phyloP scores from a whole-genome alignment of 2,888 invertebrate species.

The Xanthorhoe spadicearia region DNA sequence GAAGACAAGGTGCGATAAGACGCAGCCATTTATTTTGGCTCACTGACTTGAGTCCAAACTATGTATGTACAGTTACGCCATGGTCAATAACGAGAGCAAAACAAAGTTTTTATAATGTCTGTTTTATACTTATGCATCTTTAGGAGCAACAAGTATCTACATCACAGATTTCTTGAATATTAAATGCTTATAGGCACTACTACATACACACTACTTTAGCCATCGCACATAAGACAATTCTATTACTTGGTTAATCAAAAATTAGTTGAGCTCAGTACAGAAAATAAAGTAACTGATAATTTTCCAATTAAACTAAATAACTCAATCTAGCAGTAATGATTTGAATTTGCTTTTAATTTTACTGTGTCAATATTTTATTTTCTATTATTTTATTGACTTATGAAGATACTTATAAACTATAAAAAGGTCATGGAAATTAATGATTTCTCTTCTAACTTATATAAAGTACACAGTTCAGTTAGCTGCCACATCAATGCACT shows the following conservation, averaged over 20 bases:
- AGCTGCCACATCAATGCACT: slow-evolving; percentile 6
- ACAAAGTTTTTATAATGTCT: no score
- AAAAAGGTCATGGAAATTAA: slow-evolving; percentile 25
- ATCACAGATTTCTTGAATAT: slow-evolving; percentile 8
- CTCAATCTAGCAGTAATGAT: neutral
- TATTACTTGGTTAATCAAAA: no score
- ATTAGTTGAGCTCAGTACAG: no score
- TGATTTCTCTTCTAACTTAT: slow-evolving; percentile 11
- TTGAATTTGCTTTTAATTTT: neutral
- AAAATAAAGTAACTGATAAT: no score
- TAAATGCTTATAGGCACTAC: neutral
- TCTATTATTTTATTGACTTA: no score
- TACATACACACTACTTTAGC: neutral
- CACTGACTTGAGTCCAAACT: neutral
- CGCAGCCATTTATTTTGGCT: neutral
- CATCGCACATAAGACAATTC: no score
- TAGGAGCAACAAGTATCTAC: slow-evolving; percentile 11
- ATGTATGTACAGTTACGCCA: neutral
- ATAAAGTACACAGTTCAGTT: slow-evolving; percentile 4
- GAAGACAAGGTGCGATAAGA: neutral
- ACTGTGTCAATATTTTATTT: neutral
- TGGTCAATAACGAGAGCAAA: neutral
- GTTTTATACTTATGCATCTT: neutral
- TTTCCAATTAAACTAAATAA: no score
- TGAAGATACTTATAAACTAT: neutral